Conservation (phyloP, 2,797 vertebrate species). For the Hephaestus fuliginosus region DNA sequence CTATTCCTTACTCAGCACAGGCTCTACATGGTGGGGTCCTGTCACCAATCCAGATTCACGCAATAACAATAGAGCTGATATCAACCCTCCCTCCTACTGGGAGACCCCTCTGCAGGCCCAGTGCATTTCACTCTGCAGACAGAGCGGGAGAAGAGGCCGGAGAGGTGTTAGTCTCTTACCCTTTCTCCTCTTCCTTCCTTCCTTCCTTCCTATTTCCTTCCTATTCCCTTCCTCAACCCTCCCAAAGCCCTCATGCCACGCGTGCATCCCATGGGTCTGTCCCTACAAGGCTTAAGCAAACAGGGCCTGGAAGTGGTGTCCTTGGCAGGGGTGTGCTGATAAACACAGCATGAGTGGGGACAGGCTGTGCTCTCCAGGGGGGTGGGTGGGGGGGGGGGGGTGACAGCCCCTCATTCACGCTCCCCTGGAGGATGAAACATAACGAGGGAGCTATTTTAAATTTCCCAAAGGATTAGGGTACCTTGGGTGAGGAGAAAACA, state of each 20-base stretch:
- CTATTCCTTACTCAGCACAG: constrained; percentile 54
- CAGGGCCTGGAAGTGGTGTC: constrained; percentile 73
- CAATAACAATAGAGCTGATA: constrained; percentile 29
- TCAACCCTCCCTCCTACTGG: constrained; percentile 1
- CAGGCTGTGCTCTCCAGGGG: constrained; percentile 69
- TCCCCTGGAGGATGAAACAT: constrained; percentile 66
- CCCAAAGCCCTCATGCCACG: constrained; percentile 34
- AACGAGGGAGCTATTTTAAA: constrained; percentile 72
- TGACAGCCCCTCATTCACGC: constrained; percentile 33
- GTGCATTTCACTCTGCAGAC: constrained; percentile 10
- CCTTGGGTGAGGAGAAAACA: constrained; percentile 40
- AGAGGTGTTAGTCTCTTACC: background rate
- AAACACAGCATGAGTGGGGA: constrained; percentile 68
- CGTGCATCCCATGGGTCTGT: constrained; percentile 54
- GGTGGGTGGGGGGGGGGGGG: background rate
- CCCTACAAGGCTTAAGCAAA: constrained; percentile 81
- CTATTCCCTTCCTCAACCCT: constrained; percentile 20
- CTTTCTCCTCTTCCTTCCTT: constrained; percentile 6
- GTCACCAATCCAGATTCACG: constrained; percentile 41
- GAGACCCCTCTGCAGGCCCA: constrained; percentile 13
- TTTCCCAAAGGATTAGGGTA: constrained; percentile 55
- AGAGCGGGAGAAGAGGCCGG: background rate
- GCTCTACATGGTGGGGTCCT: constrained; percentile 36
- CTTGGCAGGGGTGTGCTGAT: constrained; percentile 74
- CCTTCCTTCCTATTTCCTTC: background rate